Evolutionary conservation across 2,797 vertebrate genomes (phyloP), one percentile per base, ranked within the genome.

Genomic region (Rhinophrynus dorsalis): DNA sequence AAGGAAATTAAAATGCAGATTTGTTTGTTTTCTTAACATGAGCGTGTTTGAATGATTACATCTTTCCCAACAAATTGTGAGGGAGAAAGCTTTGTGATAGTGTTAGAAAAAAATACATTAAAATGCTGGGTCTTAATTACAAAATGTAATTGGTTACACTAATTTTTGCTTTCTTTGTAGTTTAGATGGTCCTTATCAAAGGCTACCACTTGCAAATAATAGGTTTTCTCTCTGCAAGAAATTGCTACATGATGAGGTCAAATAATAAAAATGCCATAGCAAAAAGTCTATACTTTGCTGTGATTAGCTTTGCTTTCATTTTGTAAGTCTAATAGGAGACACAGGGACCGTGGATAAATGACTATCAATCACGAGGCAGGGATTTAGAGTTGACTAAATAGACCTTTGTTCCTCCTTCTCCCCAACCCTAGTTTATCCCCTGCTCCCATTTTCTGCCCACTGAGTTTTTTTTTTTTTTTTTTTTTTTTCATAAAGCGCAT

Each of bases 131-230:
- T 55, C 62, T 65, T 65, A 64, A 64, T 64, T 64, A 65, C 26
- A 65, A 55, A 54, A 65, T 42, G 62, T 65, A 65, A 65, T 65
- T 55, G 62, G 62, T 51, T 65, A 21, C 50, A 65, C 62, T 54
- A 44, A 65, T 54, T 55, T n/a, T 54, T 30, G 24, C 24, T 44
- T 65, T 44, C 62, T 30, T 38, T 65, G 50, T 65, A 54, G 33
- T 23, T 42, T 15, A 54, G 3, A 42, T 11, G 15, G 24, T 20
- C 35, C 62, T 65, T 65, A 64, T 64, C 61, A 64, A 52, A 54
- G 62, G 26, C 62, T 40, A 42, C 23, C 48, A 47, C 48, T 38
- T 74, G 54, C 29, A 74, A 54, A 66, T 60, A 59, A 42, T 35
- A 11, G 26, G 3, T 11, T 52, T 21, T 40, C 15, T 17, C 40